Percentiles rank a stretch among this genome's conserved stretches.
phyloP scores from a whole-genome alignment of 2,113 vertebrate genomes.

The Myrmecobius fasciatus region DNA sequence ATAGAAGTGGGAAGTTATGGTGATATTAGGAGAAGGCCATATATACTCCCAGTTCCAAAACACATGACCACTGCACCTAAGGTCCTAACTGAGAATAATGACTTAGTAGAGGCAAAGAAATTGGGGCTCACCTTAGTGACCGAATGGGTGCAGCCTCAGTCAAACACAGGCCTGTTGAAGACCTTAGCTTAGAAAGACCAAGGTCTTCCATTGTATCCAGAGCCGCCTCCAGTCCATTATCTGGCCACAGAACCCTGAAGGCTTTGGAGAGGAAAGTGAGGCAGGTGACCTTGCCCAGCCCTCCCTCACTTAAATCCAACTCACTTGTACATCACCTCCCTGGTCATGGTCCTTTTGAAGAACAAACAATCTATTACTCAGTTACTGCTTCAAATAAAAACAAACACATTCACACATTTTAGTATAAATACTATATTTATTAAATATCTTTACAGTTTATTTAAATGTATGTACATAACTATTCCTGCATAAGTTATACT shows the following conservation, averaged over 20 bases:
- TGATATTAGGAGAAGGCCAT: background rate
- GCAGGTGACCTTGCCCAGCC: no score
- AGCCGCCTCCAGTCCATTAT: no score
- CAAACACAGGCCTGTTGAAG: no score
- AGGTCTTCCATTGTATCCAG: no score
- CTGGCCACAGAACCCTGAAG: no score
- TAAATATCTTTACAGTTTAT: slow-evolving; percentile 95
- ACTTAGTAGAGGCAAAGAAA: background rate
- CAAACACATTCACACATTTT: slow-evolving; percentile 59
- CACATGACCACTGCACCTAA: background rate
- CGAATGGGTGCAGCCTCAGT: no score
- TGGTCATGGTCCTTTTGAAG: no score
- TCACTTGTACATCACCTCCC: no score
- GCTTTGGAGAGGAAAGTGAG: no score
- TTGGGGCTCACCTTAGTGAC: no score
- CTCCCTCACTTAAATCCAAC: no score
- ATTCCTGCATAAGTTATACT: slow-evolving; percentile 90
- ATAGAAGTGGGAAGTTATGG: background rate
- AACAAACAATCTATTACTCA: background rate
- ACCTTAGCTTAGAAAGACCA: no score
- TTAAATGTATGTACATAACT: slow-evolving; percentile 91
- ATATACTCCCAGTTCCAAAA: background rate
- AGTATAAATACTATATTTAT: slow-evolving; percentile 98
- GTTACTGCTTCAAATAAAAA: slow-evolving; percentile 52
- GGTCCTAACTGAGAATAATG: slow-evolving; percentile 17